Evolutionary conservation across 2,113 vertebrate species (phyloP), one percentile per base, ranked within the genome.

Genomic region (Aegithalos caudatus): DNA sequence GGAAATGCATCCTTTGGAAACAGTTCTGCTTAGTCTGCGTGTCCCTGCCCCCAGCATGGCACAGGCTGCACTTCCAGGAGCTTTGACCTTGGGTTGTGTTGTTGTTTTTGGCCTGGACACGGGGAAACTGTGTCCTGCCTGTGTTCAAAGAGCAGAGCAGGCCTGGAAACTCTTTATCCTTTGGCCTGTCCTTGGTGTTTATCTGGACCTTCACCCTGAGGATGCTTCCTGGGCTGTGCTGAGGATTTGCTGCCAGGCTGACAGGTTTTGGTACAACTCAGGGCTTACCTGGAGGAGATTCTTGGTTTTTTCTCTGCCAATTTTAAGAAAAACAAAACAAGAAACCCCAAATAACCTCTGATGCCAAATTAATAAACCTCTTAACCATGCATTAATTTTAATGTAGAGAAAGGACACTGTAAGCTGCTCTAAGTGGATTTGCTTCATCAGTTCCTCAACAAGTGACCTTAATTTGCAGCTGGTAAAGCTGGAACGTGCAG

Each of bases 381-480:
- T 37, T 37, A 42, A 31, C 9, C 10, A 8, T 7, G 3, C 57
- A 69, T 66, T 44, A 3, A 15, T 56, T 72, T 42, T 33, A 27
- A 9, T 1, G 1, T 4, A 21, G 16, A 45, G n/a, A 35, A 40
- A n/a, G 12, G 53, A 21, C 0, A 3, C 27, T 27, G 10, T 37
- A 3, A 64, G 6, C 5, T 15, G 18, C 4, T 23, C 29, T 7
- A 6, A 48, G 33, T 6, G 51, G 2, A 1, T 79, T 76, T 47
- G 15, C 31, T 31, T 90, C 31, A 16, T 12, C 22, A 2, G 0
- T 66, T 50, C 35, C n/a, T 84, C 31, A 10, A 2, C 0, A 3
- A n/a, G 27, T 2, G 2, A 20, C 27, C 35, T 73, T 29, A 23
- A 58, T 25, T 28, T 8, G 7, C 53, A 64, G 53, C 23, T 2